These are phyloP conservation scores for Polypterus senegalus DNA, from an alignment of 2,113 vertebrate genomes.

Conservation along the genomic window DNA sequence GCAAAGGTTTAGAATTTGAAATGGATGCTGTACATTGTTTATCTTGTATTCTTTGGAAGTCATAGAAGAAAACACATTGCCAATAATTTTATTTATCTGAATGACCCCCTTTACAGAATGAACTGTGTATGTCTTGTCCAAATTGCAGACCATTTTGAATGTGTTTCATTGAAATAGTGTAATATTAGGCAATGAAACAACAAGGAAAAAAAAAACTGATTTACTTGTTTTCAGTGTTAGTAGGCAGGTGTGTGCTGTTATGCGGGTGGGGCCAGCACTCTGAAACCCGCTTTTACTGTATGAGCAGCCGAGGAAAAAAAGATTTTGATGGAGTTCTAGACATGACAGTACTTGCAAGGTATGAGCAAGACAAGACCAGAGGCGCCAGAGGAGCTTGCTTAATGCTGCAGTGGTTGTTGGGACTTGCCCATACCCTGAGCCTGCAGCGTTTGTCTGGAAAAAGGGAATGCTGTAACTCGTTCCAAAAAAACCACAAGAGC, in stretches of 20 bases:
- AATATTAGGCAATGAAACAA: no score
- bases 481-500: slow-evolving; percentile 60
- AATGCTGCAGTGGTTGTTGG: slow-evolving; percentile 68
- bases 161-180: no score
- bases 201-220: background rate
- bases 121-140: no score
- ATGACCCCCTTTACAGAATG: no score
- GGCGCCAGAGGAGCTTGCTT: slow-evolving; percentile 84
- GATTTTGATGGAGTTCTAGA: slow-evolving; percentile 58
- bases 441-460: slow-evolving; percentile 82
- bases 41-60: no score
- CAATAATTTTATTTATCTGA: no score
- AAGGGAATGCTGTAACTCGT: slow-evolving; percentile 63
- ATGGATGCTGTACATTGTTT: no score
- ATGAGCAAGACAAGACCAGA: slow-evolving; percentile 97
- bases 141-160: no score
- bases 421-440: slow-evolving; percentile 81
- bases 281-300: slow-evolving; percentile 18
- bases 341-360: slow-evolving; percentile 89
- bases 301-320: slow-evolving; percentile 57
- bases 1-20: no score
- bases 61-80: no score
- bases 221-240: slow-evolving; percentile 7
- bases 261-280: slow-evolving; percentile 10
- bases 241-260: slow-evolving; percentile 19